These are phyloP conservation scores for Salminus brasiliensis DNA, from an alignment of 2,113 vertebrate species.

Conservation along the genomic window DNA sequence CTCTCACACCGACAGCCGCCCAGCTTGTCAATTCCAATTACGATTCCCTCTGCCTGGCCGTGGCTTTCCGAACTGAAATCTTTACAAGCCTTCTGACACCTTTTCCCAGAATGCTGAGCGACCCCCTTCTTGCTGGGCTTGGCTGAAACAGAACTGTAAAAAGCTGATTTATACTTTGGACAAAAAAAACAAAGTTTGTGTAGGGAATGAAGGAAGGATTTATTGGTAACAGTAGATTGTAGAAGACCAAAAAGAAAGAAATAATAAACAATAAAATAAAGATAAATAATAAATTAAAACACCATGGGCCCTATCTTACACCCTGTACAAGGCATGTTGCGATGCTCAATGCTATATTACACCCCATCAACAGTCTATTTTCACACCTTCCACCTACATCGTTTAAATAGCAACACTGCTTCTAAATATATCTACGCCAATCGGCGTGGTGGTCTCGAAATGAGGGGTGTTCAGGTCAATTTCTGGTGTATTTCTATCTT, in stretches of 20 bases:
- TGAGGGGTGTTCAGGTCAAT: no score
- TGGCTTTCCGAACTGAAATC: constrained; percentile 50
- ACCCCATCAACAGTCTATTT: no score
- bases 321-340: no score
- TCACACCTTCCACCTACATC: no score
- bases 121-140: constrained; percentile 29
- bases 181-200: background rate
- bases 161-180: background rate
- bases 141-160: constrained; percentile 19
- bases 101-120: constrained; percentile 19
- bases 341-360: no score
- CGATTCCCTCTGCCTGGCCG: constrained; percentile 28
- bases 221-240: background rate
- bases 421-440: no score
- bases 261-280: no score
- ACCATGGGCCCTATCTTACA: no score
- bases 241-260: background rate
- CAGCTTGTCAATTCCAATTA: constrained; percentile 52
- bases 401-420: no score
- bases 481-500: no score
- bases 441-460: no score
- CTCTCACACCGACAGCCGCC: constrained; percentile 25
- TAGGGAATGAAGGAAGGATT: background rate
- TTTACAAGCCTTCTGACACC: constrained; percentile 50
- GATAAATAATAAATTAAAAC: no score